phyloP scores from a whole-genome alignment of 2,113 vertebrate genomes.

The Hystrix brachyura region DNA sequence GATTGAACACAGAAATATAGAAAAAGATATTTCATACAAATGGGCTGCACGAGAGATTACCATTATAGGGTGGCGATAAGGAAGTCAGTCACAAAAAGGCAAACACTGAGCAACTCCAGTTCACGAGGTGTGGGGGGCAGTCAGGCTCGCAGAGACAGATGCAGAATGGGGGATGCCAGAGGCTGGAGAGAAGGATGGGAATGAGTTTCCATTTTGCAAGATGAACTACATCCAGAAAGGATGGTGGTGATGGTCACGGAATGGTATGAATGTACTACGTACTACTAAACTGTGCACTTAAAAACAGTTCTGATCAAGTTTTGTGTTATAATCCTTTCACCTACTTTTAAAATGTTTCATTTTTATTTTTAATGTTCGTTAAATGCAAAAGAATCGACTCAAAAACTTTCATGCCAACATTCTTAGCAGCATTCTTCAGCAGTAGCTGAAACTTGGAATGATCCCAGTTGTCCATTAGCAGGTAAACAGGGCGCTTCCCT shows the following conservation, averaged over 20 bases:
- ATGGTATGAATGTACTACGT: not conserved
- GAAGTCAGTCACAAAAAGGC: not conserved
- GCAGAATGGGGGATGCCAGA: not conserved
- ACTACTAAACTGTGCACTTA: not conserved
- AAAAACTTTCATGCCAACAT: not conserved
- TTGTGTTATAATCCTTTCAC: not conserved
- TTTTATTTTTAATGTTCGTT: not conserved
- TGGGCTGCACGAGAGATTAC: not conserved
- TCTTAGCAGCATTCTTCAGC: not conserved
- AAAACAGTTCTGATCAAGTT: not conserved
- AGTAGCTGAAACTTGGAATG: not conserved
- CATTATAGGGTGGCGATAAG: not conserved
- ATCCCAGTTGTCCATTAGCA: not conserved
- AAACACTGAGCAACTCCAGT: not conserved
- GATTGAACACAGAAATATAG: not conserved
- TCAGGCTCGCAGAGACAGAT: not conserved
- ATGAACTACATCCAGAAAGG: not conserved
- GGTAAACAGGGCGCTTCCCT: not conserved
- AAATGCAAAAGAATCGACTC: not conserved
- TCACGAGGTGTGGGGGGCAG: not conserved
- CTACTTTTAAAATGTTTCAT: not conserved
- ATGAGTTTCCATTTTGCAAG: not conserved
- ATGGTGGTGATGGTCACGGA: not conserved
- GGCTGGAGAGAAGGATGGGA: not conserved
- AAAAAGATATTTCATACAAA: not conserved